Conservation (phyloP, 2,113 vertebrate species). For the Neogale vison region DNA sequence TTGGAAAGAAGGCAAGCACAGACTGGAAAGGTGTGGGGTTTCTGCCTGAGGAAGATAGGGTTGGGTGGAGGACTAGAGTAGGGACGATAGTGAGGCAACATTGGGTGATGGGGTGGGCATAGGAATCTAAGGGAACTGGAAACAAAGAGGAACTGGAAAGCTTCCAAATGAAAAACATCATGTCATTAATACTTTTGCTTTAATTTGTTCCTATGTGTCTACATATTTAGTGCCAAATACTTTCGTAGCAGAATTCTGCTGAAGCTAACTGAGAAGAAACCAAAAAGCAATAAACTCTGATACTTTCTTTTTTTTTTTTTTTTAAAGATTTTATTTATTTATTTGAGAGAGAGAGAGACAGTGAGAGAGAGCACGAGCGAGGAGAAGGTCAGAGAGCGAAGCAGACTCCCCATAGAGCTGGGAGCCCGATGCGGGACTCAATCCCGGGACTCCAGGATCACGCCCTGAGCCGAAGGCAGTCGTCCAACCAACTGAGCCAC, state of each 20-base stretch:
- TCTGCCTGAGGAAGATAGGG: background rate
- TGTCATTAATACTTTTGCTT: background rate
- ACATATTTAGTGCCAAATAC: background rate
- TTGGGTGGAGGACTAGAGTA: background rate
- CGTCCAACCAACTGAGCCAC: too few species aligned
- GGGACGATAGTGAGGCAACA: background rate
- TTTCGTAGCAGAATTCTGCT: background rate
- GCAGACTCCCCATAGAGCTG: too few species aligned
- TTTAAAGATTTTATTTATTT: too few species aligned
- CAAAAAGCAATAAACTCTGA: background rate
- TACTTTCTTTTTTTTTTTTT: too few species aligned
- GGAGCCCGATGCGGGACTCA: too few species aligned
- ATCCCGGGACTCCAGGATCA: too few species aligned
- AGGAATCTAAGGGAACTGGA: background rate
- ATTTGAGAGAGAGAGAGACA: too few species aligned
- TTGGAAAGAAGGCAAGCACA: background rate
- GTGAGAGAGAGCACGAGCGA: too few species aligned
- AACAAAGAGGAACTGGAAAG: background rate
- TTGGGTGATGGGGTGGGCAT: background rate
- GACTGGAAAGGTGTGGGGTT: background rate
- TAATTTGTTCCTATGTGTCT: background rate
- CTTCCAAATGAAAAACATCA: background rate
- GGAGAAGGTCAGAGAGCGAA: too few species aligned
- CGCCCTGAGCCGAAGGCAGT: too few species aligned
- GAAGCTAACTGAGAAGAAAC: background rate